A percentile compares a stretch with the other conserved stretches of the same genome.
phyloP scores from a whole-genome alignment of 2,888 invertebrate species.

The Schizaphis graminum region DNA sequence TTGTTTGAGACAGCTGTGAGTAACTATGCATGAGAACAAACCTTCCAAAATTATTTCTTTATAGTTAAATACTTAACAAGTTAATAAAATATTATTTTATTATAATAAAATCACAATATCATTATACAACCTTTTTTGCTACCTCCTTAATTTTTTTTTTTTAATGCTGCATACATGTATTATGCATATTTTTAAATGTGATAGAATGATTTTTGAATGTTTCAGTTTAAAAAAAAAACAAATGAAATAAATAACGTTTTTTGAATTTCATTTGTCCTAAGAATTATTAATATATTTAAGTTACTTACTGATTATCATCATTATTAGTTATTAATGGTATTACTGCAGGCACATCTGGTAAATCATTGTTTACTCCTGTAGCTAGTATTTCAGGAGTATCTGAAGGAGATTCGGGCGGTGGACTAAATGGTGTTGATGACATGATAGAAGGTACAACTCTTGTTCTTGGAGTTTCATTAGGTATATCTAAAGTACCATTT shows the following conservation, averaged over 20 bases:
- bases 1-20: too few relatives aligned
- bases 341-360: neutral
- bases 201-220: too few relatives aligned
- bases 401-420: neutral
- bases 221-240: too few relatives aligned
- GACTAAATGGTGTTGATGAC: constrained; percentile 15
- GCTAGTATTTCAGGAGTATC: constrained; percentile 7
- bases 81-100: too few relatives aligned
- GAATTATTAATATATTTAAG: neutral
- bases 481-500: neutral
- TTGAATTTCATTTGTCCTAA: neutral
- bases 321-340: neutral
- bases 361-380: neutral
- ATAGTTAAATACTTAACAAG: too few relatives aligned
- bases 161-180: too few relatives aligned
- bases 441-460: constrained; percentile 41
- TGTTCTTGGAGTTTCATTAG: constrained; percentile 30
- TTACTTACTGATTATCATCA: constrained; percentile 31
- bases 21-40: too few relatives aligned
- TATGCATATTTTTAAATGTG: too few relatives aligned
- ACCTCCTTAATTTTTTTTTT: too few relatives aligned
- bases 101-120: too few relatives aligned
- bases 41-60: too few relatives aligned
- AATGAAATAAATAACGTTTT: neutral
- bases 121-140: too few relatives aligned